phyloP scores from a whole-genome alignment of 2,888 invertebrate species.

The Apocheima hispidaria region DNA sequence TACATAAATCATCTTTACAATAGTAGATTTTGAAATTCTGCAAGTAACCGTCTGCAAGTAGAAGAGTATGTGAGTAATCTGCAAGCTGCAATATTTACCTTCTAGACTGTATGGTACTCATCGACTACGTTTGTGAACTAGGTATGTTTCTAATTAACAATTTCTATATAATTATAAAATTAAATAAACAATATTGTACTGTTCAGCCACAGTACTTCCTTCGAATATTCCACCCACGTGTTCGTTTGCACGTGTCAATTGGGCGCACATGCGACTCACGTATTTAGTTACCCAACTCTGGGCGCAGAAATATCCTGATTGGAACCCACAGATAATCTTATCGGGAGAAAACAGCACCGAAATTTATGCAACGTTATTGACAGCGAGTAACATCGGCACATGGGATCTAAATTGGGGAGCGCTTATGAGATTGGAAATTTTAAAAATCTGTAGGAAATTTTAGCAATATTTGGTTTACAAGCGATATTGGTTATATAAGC shows the following conservation, averaged over 20 bases:
- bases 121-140: neutral
- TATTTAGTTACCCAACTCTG: conserved; percentile 75
- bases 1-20: neutral
- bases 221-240: conserved; percentile 71
- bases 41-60: too few relatives aligned
- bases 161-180: conserved; percentile 43
- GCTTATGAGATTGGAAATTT: conserved; percentile 17
- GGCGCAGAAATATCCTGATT: conserved; percentile 58
- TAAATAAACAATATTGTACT: conserved; percentile 42
- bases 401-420: conserved; percentile 26
- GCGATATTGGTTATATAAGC: neutral
- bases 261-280: conserved; percentile 74
- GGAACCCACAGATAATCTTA: conserved; percentile 54
- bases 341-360: conserved; percentile 31
- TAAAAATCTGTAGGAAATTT: neutral
- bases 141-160: conserved; percentile 30
- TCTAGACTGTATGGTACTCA: too few relatives aligned
- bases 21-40: neutral
- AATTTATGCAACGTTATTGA: conserved; percentile 41
- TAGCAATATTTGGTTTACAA: neutral
- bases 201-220: conserved; percentile 46
- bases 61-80: too few relatives aligned
- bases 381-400: conserved; percentile 24
- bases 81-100: too few relatives aligned
- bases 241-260: conserved; percentile 71